Percentiles rank a stretch among this genome's conserved stretches.
phyloP scores from a whole-genome alignment of 1,140 invertebrate species.

The Galleria mellonella region DNA sequence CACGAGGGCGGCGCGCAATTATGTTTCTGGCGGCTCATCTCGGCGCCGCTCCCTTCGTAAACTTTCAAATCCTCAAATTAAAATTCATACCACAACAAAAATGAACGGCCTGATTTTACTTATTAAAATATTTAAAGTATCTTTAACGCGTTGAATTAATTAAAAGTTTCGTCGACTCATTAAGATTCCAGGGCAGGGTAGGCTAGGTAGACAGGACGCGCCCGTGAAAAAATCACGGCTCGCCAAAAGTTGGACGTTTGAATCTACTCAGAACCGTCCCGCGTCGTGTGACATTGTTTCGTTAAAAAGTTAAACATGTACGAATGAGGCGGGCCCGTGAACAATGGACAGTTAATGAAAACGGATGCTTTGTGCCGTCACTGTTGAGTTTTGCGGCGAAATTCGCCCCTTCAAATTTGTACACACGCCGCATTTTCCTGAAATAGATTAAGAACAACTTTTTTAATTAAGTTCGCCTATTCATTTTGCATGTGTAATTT shows the following conservation, averaged over 20 bases:
- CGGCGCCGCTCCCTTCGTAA: neutral
- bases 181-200: conserved; percentile 21
- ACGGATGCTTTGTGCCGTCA: conserved; percentile 1
- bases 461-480: too few relatives aligned
- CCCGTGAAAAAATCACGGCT: conserved; percentile 15
- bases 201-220: conserved; percentile 7
- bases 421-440: too few relatives aligned
- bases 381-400: neutral
- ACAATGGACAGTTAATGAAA: conserved; percentile 5
- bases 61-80: conserved; percentile 4
- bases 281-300: conserved; percentile 11
- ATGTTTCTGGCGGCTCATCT: neutral
- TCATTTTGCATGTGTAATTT: too few relatives aligned
- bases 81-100: conserved; percentile 7
- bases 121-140: conserved; percentile 47
- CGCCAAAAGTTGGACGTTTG: conserved; percentile 14
- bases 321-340: neutral
- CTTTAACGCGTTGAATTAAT: conserved; percentile 44
- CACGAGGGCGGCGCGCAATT: neutral
- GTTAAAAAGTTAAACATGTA: too few relatives aligned
- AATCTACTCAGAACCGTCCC: conserved; percentile 20
- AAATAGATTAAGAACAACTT: too few relatives aligned
- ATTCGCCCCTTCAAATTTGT: too few relatives aligned
- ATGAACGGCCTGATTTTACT: conserved; percentile 24
- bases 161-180: conserved; percentile 45